These are phyloP conservation scores for Hedychridium roseum DNA, from an alignment of 2,888 invertebrate genomes.

Conservation along the genomic window DNA sequence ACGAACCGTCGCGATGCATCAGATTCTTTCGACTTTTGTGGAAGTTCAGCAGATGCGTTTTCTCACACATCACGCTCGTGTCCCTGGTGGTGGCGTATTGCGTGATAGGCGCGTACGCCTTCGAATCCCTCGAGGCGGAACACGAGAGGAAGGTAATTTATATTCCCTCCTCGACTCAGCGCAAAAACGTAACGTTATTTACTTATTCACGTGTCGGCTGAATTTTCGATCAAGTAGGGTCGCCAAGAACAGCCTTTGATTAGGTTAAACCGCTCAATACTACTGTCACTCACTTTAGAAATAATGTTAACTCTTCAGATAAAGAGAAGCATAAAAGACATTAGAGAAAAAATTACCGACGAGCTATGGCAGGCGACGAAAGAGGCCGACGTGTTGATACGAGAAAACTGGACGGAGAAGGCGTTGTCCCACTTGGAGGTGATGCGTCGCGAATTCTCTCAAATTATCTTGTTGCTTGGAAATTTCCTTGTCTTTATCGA, in stretches of 20 bases:
- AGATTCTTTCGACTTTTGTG: conserved; percentile 49
- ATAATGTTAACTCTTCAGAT: no score
- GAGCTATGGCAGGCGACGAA: conserved; percentile 80
- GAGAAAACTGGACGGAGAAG: conserved; percentile 81
- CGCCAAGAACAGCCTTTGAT: no score
- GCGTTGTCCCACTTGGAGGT: conserved; percentile 69
- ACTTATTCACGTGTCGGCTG: no score
- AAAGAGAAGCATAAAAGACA: conserved; percentile 76
- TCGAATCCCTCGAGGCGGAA: conserved; percentile 78
- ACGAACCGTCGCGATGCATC: conserved; percentile 51
- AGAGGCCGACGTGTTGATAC: conserved; percentile 71
- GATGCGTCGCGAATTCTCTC: neutral
- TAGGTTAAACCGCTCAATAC: no score
- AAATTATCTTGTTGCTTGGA: neutral
- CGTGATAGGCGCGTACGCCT: conserved; percentile 86
- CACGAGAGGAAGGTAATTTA: conserved; percentile 79
- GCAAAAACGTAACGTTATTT: no score
- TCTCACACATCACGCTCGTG: conserved; percentile 87
- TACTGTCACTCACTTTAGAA: no score
- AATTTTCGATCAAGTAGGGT: no score
- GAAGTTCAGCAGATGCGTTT: conserved; percentile 71
- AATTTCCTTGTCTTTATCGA: conserved; percentile 31
- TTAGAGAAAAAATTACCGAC: conserved; percentile 79
- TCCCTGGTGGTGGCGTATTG: conserved; percentile 90
- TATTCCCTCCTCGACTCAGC: no score